phyloP scores from a whole-genome alignment of 1,140 invertebrate genomes.

The Nasonia vitripennis region DNA sequence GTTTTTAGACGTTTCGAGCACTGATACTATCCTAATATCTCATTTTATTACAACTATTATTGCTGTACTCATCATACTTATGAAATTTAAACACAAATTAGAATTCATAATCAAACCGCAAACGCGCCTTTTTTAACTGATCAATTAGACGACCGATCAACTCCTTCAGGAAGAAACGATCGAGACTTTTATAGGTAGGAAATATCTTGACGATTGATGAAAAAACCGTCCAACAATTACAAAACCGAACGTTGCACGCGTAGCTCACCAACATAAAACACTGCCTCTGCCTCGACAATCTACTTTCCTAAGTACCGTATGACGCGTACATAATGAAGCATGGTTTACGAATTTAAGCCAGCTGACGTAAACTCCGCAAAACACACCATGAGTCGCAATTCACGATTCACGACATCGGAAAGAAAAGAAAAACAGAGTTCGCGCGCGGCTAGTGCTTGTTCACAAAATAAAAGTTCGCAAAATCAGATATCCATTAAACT shows the following conservation, averaged over 20 bases:
- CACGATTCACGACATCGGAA: constrained; percentile 3
- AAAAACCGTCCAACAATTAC: too few species aligned
- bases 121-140: too few species aligned
- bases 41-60: too few species aligned
- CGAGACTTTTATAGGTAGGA: too few species aligned
- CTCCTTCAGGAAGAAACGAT: too few species aligned
- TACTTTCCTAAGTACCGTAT: constrained; percentile 24
- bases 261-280: background rate
- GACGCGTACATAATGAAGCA: background rate
- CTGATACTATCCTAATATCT: too few species aligned
- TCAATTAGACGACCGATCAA: too few species aligned
- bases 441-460: background rate
- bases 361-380: background rate
- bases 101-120: too few species aligned
- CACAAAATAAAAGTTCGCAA: background rate
- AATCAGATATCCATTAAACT: background rate
- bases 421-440: background rate
- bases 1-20: too few species aligned
- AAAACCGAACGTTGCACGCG: background rate
- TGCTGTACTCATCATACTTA: too few species aligned
- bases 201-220: too few species aligned
- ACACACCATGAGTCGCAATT: background rate
- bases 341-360: constrained; percentile 11
- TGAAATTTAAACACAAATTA: too few species aligned
- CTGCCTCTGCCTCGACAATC: background rate